Base-by-base conservation (phyloP, 2,113 vertebrate species). In the Oostethus manadensis region DNA sequence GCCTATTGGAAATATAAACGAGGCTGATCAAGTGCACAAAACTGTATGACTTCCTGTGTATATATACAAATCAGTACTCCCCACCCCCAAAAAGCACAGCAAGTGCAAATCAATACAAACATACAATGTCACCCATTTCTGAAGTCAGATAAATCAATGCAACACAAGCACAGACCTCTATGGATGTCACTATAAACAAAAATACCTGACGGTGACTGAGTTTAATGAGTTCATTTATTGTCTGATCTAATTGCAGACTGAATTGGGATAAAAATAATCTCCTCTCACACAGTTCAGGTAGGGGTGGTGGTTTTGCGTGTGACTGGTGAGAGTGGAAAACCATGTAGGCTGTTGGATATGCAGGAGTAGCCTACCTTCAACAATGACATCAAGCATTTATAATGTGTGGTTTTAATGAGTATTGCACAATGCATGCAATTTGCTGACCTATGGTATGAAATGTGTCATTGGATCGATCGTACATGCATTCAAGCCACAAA, bases 381-480 rank as follows among this genome's bases (percentile, higher is more conserved):
- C 46, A 75, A 70, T 49, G 51, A 68, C 62, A 68, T 61, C 64
- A 35, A 56, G 55, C 72, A 78, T 79, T 79, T 76, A 71, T 78
- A 78, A 66, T 73, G 60, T 64, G 71, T 64, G 62, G 53, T 62
- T 50, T 69, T 70, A 62, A 82, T 84, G 76, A 80, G 73, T 88
- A 87, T 88, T 87, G 87, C 87, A 88, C 87, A 61, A 73, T 73
- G 78, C 74, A 88, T 88, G 87, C 87, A 87, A 86, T 64, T 85
- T 85, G 85, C 87, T 84, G 85, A 87, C 87, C 85, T 73, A 84
- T 78, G 69, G 56, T 74, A 69, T 80, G 83, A 81, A 66, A 79
- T 61, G 49, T 20, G 53, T 35, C 53, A 53, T 59, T 57, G 42
- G 66, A 64, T 49, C 58, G 51, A 68, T 40, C 22, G 42, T 59